phyloP scores from a whole-genome alignment of 2,797 vertebrate species.

The Spinus pinus region DNA sequence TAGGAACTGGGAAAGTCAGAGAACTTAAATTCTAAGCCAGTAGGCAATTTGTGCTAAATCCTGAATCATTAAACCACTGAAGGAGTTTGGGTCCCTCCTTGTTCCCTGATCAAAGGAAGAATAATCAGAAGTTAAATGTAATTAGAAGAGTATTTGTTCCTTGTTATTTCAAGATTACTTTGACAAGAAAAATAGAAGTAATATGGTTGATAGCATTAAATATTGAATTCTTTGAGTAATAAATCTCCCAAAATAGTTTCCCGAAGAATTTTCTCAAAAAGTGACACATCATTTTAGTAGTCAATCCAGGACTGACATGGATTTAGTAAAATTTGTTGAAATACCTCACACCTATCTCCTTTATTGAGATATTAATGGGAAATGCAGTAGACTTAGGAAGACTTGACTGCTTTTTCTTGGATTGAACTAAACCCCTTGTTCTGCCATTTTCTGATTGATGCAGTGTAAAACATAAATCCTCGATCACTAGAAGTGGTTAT shows the following conservation, averaged over 20 bases:
- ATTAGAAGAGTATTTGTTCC: neutral
- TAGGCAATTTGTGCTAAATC: neutral
- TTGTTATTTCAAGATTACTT: neutral
- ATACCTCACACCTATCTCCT: neutral
- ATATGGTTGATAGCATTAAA: neutral
- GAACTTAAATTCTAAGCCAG: neutral
- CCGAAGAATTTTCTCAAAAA: neutral
- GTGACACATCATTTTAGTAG: fast-evolving
- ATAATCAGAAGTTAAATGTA: neutral
- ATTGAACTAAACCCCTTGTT: neutral
- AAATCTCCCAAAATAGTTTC: neutral
- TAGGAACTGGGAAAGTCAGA: neutral
- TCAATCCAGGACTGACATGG: neutral
- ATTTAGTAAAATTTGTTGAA: neutral
- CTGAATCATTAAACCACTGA: neutral
- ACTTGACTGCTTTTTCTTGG: neutral
- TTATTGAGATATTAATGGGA: neutral
- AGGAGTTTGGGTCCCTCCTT: neutral
- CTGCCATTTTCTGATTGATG: neutral
- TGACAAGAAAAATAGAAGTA: neutral
- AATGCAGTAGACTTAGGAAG: neutral
- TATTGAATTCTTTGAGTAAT: neutral
- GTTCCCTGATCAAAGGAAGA: neutral
- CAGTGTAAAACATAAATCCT: neutral
- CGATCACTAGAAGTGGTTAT: neutral